A percentile compares a stretch with the other conserved stretches of the same genome.
These are phyloP conservation scores for Lepidothrix coronata DNA, from an alignment of 2,113 vertebrate species.

Conservation along the genomic window DNA sequence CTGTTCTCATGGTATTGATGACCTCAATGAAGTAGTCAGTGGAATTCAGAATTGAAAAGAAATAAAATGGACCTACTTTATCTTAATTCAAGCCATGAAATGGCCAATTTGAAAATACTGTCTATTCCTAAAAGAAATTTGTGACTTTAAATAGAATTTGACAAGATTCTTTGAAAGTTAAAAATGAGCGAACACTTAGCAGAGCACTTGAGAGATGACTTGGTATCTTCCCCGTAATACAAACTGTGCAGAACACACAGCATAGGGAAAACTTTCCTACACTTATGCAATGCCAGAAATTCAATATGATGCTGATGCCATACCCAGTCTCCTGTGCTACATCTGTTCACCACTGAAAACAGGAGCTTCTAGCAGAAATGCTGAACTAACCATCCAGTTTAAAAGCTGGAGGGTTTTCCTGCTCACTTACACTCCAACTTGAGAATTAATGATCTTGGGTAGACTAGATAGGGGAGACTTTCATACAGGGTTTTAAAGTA, in stretches of 20 bases:
- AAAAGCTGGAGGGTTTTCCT: neutral
- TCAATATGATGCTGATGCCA: neutral
- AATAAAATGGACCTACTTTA: neutral
- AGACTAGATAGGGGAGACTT: neutral
- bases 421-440: neutral
- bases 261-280: neutral
- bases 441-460: neutral
- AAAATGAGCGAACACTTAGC: neutral
- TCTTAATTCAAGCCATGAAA: neutral
- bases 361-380: neutral
- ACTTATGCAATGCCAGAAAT: neutral
- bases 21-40: neutral
- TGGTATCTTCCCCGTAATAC: neutral
- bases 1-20: slow-evolving; percentile 6
- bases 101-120: neutral
- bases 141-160: neutral
- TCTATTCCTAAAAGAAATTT: neutral
- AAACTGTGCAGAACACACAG: neutral
- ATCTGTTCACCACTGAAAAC: neutral
- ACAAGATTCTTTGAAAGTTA: neutral
- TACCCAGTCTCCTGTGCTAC: neutral
- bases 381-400: neutral
- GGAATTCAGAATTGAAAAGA: neutral
- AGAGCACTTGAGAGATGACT: neutral
- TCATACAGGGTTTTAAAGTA: neutral